phyloP scores from a whole-genome alignment of 2,797 vertebrate species.

The Picus viridis region DNA sequence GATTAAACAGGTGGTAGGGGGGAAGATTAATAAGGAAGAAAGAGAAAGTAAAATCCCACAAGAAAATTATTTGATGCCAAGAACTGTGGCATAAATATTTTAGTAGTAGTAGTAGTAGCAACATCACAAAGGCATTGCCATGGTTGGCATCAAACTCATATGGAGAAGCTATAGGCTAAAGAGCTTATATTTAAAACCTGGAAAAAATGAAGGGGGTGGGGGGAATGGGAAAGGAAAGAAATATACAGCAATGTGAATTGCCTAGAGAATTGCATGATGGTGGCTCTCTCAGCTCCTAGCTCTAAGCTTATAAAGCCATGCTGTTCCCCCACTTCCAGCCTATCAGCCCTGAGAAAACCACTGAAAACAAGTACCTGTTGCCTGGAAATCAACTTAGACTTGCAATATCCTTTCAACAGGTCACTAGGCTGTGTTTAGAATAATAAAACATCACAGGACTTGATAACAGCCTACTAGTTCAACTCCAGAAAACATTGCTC shows the following conservation, averaged over 20 bases:
- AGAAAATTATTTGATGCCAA: background rate
- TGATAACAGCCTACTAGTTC: background rate
- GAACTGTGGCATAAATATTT: background rate
- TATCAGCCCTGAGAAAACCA: background rate
- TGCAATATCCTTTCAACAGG: background rate
- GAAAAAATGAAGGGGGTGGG: background rate
- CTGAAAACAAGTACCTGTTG: background rate
- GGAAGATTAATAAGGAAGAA: background rate
- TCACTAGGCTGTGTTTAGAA: background rate
- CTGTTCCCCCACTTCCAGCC: background rate
- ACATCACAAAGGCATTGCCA: background rate
- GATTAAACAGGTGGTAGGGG: background rate
- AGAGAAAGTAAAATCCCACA: background rate
- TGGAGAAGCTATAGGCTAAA: background rate
- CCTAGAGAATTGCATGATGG: rapidly evolving
- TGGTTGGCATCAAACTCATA: background rate
- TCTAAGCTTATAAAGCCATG: background rate
- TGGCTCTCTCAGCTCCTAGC: background rate
- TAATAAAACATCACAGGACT: background rate
- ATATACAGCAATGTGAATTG: background rate
- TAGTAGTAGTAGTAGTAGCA: background rate
- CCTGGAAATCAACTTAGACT: background rate
- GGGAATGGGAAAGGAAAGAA: background rate
- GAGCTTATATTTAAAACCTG: background rate
- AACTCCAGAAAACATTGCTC: background rate